These are phyloP conservation scores for Monopis laevigella DNA, from an alignment of 2,888 invertebrate species.

Conservation along the genomic window DNA sequence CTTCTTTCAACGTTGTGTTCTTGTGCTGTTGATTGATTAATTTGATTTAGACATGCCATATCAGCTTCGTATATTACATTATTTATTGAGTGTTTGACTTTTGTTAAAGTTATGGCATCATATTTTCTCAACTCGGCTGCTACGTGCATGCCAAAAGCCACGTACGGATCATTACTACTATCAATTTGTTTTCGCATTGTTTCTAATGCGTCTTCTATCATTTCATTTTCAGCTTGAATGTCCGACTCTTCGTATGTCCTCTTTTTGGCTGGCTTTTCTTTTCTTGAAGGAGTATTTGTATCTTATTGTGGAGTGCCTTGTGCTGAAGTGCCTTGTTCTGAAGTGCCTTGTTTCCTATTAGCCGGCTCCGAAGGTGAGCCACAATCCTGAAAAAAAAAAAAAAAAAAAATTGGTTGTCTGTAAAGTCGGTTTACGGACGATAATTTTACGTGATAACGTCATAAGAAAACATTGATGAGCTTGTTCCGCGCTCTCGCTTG, in stretches of 20 bases:
- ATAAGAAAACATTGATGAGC: too few species aligned
- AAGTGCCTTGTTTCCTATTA: too few species aligned
- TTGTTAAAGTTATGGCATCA: conserved; percentile 13
- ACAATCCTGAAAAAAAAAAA: too few species aligned
- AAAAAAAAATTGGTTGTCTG: too few species aligned
- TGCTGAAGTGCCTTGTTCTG: conserved; percentile 17
- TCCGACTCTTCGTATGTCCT: conserved; percentile 16
- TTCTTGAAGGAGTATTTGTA: conserved; percentile 17
- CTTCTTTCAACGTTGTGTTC: too few species aligned
- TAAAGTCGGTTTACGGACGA: too few species aligned
- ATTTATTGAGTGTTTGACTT: conserved; percentile 14
- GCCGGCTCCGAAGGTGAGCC: conserved; percentile 16
- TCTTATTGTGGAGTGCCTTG: conserved; percentile 14
- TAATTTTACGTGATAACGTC: too few species aligned
- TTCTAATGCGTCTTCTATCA: conserved; percentile 20
- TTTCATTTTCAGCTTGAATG: conserved; percentile 17
- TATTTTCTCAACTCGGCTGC: conserved; percentile 14
- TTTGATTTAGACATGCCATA: too few species aligned
- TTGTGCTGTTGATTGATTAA: too few species aligned
- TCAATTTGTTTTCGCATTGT: conserved; percentile 19
- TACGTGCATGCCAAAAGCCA: conserved; percentile 10
- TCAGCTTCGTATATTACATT: conserved; percentile 15
- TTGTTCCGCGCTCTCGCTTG: too few species aligned
- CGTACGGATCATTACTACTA: conserved; percentile 13
- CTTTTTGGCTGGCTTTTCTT: conserved; percentile 16